These are phyloP conservation scores for Matsumyia berberina DNA, from an alignment of 2,888 invertebrate species.

Conservation along the genomic window DNA sequence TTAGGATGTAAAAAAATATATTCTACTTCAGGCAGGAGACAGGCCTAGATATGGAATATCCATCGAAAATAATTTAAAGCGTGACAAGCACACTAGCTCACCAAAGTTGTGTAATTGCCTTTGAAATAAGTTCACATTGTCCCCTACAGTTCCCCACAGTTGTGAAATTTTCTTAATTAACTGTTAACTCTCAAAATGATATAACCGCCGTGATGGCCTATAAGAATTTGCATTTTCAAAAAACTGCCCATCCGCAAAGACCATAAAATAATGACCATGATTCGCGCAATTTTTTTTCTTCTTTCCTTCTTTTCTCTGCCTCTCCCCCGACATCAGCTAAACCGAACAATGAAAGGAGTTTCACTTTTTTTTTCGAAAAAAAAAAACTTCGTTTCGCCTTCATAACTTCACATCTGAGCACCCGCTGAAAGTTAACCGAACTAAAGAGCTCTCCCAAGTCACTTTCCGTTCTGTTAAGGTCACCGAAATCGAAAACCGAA, in stretches of 20 bases:
- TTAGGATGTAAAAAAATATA: too few species aligned
- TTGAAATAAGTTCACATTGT: not conserved
- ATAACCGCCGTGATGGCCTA: not conserved
- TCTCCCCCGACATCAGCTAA: not conserved
- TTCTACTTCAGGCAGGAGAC: too few species aligned
- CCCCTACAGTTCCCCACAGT: not conserved
- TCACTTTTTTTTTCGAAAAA: conserved; percentile 59
- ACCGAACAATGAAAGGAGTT: conserved; percentile 59
- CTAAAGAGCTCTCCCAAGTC: conserved; percentile 23
- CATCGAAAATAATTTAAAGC: not conserved
- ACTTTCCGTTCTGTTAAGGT: conserved; percentile 47
- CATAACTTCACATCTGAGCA: conserved; percentile 45
- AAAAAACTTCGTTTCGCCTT: conserved; percentile 43
- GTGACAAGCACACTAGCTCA: not conserved
- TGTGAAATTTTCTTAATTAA: conserved; percentile 17
- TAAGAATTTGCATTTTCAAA: conserved; percentile 13
- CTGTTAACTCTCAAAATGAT: not conserved
- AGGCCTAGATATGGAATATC: too few species aligned
- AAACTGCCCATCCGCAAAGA: conserved; percentile 20
- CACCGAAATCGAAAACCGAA: conserved; percentile 47
- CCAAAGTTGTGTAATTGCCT: not conserved
- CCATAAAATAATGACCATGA: conserved; percentile 16
- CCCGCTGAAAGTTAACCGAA: conserved; percentile 45
- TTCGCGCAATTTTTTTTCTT: conserved; percentile 4
- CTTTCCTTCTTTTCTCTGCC: not conserved